Percentiles rank a stretch among this genome's conserved stretches.
Evolutionary conservation across 1,140 invertebrate genomes (phyloP).

Genomic region (Agrilus planipennis): DNA sequence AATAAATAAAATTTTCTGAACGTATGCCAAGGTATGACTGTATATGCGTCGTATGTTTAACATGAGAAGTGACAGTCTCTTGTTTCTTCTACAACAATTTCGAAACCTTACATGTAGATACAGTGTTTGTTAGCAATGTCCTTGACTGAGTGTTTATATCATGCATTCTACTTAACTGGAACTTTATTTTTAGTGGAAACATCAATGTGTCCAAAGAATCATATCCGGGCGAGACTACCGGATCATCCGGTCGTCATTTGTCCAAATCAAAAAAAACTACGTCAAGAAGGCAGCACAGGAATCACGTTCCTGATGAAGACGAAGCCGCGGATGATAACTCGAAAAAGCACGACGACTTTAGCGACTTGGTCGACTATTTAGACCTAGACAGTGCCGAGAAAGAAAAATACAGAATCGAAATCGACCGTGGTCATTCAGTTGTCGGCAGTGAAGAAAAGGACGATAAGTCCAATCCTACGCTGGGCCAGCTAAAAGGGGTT

Average conservation of each 20-base stretch:
- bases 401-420: constrained; percentile 22
- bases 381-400: constrained; percentile 38
- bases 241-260: constrained; percentile 2
- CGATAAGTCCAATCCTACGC: constrained; percentile 47
- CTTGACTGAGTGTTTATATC: too few species aligned
- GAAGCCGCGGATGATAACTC: constrained; percentile 20
- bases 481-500: constrained; percentile 49
- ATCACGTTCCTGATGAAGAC: neutral
- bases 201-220: constrained; percentile 31
- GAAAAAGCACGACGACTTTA: constrained; percentile 41
- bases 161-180: too few species aligned
- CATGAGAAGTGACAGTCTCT: too few species aligned
- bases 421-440: constrained; percentile 29
- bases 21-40: too few species aligned
- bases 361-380: constrained; percentile 41
- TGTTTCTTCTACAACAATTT: too few species aligned
- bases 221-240: constrained; percentile 19
- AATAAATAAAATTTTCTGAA: too few species aligned
- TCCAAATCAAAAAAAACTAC: too few species aligned
- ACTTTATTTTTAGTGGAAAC: constrained; percentile 28
- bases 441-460: constrained; percentile 37
- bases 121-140: too few species aligned
- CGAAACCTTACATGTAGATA: too few species aligned
- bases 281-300: neutral
- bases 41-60: too few species aligned